Evolutionary conservation across 1,140 invertebrate species (phyloP).

Genomic region (Eueides isabella): DNA sequence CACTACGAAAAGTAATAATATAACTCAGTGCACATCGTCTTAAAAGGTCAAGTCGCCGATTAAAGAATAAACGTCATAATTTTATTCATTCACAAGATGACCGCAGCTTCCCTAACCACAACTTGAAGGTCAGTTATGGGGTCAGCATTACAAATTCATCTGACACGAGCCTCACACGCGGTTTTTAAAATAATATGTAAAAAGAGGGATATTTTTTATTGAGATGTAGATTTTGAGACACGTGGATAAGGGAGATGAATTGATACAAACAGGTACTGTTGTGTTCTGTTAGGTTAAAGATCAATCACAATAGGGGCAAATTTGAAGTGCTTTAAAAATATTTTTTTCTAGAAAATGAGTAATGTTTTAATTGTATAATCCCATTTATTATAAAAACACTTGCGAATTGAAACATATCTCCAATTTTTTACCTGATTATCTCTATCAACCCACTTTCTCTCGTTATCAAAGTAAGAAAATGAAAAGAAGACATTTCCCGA

Average conservation of each 20-base stretch:
- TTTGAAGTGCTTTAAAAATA: neutral
- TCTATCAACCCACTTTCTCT: too few relatives aligned
- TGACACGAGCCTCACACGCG: constrained; percentile 45
- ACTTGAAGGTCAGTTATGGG: constrained; percentile 42
- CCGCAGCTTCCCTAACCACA: constrained; percentile 37
- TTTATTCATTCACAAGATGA: constrained; percentile 36
- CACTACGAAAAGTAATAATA: too few relatives aligned
- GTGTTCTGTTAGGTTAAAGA: neutral
- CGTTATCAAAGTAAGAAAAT: too few relatives aligned
- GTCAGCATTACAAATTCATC: constrained; percentile 42
- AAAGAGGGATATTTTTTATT: constrained; percentile 42
- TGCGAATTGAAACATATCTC: too few relatives aligned
- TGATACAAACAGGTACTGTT: neutral
- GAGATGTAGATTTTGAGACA: constrained; percentile 40
- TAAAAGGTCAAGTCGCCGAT: constrained; percentile 22
- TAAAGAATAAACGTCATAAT: constrained; percentile 32
- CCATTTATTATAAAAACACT: too few relatives aligned
- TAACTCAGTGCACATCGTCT: neutral
- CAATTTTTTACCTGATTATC: too few relatives aligned
- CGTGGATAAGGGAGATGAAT: constrained; percentile 18
- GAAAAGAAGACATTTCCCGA: too few relatives aligned
- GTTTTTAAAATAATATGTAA: constrained; percentile 29
- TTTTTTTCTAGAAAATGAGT: neutral
- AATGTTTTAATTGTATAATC: too few relatives aligned
- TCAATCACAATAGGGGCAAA: neutral